These are phyloP conservation scores for Nothobranchius kuhntae DNA, from an alignment of 2,113 vertebrate species.

Conservation along the genomic window DNA sequence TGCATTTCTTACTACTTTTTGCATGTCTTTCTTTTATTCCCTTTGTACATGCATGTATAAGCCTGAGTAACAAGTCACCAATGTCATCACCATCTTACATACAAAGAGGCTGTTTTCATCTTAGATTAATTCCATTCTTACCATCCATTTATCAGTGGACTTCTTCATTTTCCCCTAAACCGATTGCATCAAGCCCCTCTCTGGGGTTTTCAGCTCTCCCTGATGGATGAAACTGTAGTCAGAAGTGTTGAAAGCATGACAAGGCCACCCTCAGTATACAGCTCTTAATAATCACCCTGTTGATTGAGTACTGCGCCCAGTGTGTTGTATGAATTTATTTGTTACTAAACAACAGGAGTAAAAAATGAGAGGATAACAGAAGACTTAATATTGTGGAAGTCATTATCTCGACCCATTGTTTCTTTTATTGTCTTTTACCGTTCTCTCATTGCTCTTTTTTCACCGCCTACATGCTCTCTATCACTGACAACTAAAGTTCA, in stretches of 20 bases:
- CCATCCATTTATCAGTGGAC: slow-evolving; percentile 65
- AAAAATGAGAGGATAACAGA: slow-evolving; percentile 38
- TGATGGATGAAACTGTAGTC: slow-evolving; percentile 69
- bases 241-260: slow-evolving; percentile 58
- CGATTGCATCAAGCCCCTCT: slow-evolving; percentile 27
- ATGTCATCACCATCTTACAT: slow-evolving; percentile 45
- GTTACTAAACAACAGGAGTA: slow-evolving; percentile 47
- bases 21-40: too few species aligned
- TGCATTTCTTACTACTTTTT: neutral
- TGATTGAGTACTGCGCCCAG: slow-evolving; percentile 66
- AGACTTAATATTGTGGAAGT: slow-evolving; percentile 59
- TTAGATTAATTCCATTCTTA: slow-evolving; percentile 58
- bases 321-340: slow-evolving; percentile 51
- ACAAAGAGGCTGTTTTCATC: slow-evolving; percentile 46
- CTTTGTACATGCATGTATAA: neutral
- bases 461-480: slow-evolving; percentile 32
- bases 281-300: slow-evolving; percentile 72
- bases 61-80: slow-evolving; percentile 36
- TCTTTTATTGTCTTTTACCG: slow-evolving; percentile 29
- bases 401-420: slow-evolving; percentile 46
- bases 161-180: slow-evolving; percentile 51
- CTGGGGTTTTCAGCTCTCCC: slow-evolving; percentile 35
- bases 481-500: slow-evolving; percentile 46
- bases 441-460: slow-evolving; percentile 26
- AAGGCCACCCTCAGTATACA: slow-evolving; percentile 64